Conservation (phyloP, 2,113 vertebrate genomes). For the Cavia aperea region DNA sequence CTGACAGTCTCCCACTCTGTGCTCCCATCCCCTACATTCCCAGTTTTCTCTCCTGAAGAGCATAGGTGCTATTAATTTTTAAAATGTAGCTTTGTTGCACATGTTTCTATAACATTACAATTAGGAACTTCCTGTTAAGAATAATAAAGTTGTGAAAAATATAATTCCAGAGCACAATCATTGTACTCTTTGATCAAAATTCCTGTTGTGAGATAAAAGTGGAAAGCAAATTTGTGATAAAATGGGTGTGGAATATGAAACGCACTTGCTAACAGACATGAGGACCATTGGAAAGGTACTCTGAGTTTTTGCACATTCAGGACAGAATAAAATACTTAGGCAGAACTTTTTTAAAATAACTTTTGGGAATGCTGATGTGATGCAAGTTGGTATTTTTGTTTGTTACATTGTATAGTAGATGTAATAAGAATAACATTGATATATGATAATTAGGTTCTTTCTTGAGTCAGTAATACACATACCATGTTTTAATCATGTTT, state of each 20-base stretch:
- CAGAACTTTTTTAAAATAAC: neutral
- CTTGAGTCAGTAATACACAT: neutral
- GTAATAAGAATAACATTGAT: neutral
- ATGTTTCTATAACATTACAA: neutral
- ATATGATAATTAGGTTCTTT: too few species aligned
- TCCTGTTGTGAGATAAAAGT: neutral
- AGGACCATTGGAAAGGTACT: neutral
- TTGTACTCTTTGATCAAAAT: neutral
- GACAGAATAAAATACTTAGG: too few species aligned
- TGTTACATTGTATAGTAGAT: neutral
- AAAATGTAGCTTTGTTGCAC: neutral
- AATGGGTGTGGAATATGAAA: fast-evolving
- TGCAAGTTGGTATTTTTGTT: neutral
- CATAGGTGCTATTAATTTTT: too few species aligned
- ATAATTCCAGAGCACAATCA: neutral
- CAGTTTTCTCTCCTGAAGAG: too few species aligned
- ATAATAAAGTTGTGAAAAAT: neutral
- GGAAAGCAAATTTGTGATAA: neutral
- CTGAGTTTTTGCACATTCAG: neutral
- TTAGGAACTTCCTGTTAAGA: too few species aligned
- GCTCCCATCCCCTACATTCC: too few species aligned
- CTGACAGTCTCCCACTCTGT: too few species aligned
- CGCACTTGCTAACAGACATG: fast-evolving
- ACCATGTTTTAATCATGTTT: neutral
- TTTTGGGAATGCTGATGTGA: neutral